Conservation (phyloP, 1,140 invertebrate species). For the Drosophila saltans region DNA sequence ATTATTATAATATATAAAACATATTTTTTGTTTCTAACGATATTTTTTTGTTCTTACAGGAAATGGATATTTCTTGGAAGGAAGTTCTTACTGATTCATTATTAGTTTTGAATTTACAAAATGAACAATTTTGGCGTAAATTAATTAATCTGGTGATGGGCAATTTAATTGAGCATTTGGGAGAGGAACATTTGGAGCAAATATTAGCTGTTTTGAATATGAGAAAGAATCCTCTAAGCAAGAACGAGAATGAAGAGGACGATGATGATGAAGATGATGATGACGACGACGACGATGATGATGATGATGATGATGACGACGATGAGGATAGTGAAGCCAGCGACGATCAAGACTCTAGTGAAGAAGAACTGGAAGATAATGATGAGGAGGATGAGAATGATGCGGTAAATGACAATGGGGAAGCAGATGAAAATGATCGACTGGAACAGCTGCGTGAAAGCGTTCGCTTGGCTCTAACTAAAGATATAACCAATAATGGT, state of each 20-base stretch:
- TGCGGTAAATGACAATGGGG: neutral
- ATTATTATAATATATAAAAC: neutral
- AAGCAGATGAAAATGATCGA: constrained; percentile 23
- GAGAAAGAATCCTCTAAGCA: constrained; percentile 47
- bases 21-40: too few species aligned
- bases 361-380: neutral
- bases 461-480: constrained; percentile 49
- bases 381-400: constrained; percentile 24
- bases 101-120: constrained; percentile 58
- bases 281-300: neutral
- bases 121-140: constrained; percentile 48
- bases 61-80: constrained; percentile 38
- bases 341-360: constrained; percentile 8
- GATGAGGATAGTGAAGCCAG: constrained; percentile 14
- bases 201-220: constrained; percentile 49
- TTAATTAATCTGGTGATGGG: constrained; percentile 37
- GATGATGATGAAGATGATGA: neutral
- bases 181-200: constrained; percentile 42
- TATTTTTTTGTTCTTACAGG: neutral
- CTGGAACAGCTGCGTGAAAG: constrained; percentile 53
- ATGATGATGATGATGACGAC: constrained; percentile 2
- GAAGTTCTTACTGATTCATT: constrained; percentile 59
- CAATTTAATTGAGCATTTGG: constrained; percentile 41
- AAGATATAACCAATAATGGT: constrained; percentile 22
- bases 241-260: constrained; percentile 7